These are phyloP conservation scores for Nesoenas mayeri DNA, from an alignment of 2,113 vertebrate genomes.

Conservation along the genomic window DNA sequence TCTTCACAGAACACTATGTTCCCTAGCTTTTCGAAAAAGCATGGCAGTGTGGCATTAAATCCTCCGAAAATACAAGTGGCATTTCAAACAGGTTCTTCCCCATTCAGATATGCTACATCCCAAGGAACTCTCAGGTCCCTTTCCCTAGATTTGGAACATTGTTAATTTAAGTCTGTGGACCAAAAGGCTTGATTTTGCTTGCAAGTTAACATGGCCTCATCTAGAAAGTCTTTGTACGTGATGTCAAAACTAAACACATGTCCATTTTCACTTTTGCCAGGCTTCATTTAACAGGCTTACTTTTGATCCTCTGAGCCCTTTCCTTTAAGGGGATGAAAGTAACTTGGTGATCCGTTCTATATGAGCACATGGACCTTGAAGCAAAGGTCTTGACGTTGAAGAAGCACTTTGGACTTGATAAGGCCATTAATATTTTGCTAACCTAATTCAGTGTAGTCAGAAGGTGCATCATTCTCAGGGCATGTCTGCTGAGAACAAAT, in stretches of 20 bases:
- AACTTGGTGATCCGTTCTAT: not conserved
- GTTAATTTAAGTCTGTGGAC: not conserved
- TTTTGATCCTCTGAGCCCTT: not conserved
- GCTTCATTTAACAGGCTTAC: not conserved
- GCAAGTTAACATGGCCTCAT: not conserved
- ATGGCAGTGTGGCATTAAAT: not conserved
- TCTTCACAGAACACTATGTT: not conserved
- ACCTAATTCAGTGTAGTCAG: not conserved
- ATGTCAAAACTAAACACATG: not conserved
- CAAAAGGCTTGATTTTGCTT: not conserved
- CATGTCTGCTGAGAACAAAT: not conserved
- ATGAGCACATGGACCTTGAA: not conserved
- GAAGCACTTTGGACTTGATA: not conserved
- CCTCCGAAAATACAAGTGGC: not conserved
- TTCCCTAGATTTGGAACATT: not conserved
- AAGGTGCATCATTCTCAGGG: not conserved
- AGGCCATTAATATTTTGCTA: not conserved
- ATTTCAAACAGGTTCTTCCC: not conserved
- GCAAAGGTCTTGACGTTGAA: not conserved
- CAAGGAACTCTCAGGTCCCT: not conserved
- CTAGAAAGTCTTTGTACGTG: not conserved
- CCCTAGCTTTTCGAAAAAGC: not conserved
- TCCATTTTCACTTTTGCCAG: not conserved
- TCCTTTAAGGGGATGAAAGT: not conserved
- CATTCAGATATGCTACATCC: not conserved